A percentile compares a stretch with the other conserved stretches of the same genome.
phyloP scores from a whole-genome alignment of 2,888 invertebrate species.

The Conus canariensis region DNA sequence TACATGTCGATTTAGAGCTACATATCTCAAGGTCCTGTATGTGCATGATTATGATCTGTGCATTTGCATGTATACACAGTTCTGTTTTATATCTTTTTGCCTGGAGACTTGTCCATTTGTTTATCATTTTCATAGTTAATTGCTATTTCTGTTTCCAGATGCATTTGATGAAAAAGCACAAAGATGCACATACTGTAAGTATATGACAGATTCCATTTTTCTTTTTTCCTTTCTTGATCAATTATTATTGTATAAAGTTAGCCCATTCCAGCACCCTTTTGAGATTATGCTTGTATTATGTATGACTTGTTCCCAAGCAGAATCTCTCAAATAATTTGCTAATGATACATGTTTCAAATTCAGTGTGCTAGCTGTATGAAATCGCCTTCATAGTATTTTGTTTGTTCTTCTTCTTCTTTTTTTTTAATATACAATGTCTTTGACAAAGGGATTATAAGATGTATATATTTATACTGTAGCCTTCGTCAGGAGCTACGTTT shows the following conservation, averaged over 20 bases:
- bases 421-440: too few relatives aligned
- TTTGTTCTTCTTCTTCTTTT: too few relatives aligned
- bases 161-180: background rate
- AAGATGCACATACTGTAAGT: slow-evolving; percentile 20
- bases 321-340: background rate
- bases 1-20: too few relatives aligned
- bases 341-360: background rate
- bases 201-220: background rate
- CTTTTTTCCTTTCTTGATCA: background rate
- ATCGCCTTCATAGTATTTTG: background rate
- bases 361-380: background rate
- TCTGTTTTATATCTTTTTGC: too few relatives aligned
- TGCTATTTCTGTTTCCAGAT: background rate
- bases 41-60: background rate
- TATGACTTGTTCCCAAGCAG: background rate
- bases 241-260: too few relatives aligned
- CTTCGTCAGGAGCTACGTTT: too few relatives aligned
- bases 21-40: background rate
- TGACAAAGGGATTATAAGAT: too few relatives aligned
- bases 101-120: too few relatives aligned
- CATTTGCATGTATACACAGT: background rate
- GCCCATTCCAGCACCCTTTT: too few relatives aligned
- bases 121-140: too few relatives aligned
- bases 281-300: too few relatives aligned
- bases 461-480: too few relatives aligned